Conservation (phyloP, 2,888 invertebrate genomes). For the Melanophora roralis region DNA sequence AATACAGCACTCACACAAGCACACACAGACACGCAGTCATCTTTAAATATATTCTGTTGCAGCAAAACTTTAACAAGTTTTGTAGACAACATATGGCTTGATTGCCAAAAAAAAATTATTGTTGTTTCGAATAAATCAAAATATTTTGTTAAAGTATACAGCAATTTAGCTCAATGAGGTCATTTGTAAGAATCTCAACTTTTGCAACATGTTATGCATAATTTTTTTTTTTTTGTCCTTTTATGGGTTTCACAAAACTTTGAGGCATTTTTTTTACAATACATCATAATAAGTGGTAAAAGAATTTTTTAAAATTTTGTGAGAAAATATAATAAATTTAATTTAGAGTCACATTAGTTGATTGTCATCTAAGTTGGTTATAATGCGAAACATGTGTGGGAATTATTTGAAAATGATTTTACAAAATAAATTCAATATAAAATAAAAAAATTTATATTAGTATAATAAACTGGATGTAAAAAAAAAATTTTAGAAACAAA, state of each 20-base stretch:
- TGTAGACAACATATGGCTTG: conserved; percentile 51
- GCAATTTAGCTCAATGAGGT: conserved; percentile 37
- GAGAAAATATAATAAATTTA: not conserved
- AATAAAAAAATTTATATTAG: too few relatives aligned
- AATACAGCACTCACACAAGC: not conserved
- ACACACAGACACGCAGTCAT: not conserved
- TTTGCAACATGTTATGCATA: conserved; percentile 30
- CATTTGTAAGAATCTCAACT: conserved; percentile 17
- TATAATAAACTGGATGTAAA: too few relatives aligned
- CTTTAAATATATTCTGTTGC: conserved; percentile 1
- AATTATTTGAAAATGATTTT: not conserved
- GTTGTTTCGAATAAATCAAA: conserved; percentile 43
- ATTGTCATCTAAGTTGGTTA: conserved; percentile 9
- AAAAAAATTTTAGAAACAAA: too few relatives aligned
- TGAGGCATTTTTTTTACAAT: not conserved
- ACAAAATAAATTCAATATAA: too few relatives aligned
- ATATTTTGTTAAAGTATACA: conserved; percentile 43
- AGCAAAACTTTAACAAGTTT: conserved; percentile 41
- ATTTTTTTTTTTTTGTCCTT: not conserved
- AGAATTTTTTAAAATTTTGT: not conserved
- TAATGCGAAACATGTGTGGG: not conserved
- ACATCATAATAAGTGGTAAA: conserved; percentile 5
- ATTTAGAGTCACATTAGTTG: conserved; percentile 2
- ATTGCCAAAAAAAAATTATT: conserved; percentile 9
- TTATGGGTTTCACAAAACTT: not conserved